Evolutionary conservation across 2,888 invertebrate genomes (phyloP).

Genomic region (Pandemis heparana): DNA sequence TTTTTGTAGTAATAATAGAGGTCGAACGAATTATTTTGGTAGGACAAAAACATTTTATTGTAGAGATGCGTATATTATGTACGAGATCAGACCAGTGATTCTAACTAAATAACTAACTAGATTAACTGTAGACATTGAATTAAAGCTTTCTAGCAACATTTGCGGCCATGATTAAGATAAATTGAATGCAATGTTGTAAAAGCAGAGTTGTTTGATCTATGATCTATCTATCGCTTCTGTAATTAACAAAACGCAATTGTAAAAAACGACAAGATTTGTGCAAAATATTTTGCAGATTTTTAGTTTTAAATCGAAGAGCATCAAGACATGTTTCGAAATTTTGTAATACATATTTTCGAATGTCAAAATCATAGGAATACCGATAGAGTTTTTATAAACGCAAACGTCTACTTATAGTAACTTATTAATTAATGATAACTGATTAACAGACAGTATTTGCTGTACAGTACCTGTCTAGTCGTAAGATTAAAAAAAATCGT

Average conservation of each 20-base stretch:
- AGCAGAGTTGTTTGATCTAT: background rate
- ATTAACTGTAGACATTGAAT: background rate
- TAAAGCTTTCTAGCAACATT: background rate
- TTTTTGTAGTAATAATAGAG: background rate
- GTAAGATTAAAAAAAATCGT: slow-evolving; percentile 62
- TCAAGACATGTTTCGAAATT: too few relatives aligned
- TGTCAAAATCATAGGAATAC: slow-evolving; percentile 24
- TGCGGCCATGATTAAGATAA: background rate
- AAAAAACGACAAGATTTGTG: too few relatives aligned
- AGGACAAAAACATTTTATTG: too few relatives aligned
- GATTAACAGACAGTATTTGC: slow-evolving; percentile 75
- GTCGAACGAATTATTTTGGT: too few relatives aligned
- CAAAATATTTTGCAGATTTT: too few relatives aligned
- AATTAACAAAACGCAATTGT: background rate
- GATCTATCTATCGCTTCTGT: background rate
- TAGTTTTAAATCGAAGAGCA: too few relatives aligned
- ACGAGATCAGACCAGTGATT: too few relatives aligned
- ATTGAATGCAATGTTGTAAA: background rate
- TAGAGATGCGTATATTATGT: too few relatives aligned
- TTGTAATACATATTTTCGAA: background rate
- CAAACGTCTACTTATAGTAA: slow-evolving; percentile 45
- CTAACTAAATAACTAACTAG: background rate
- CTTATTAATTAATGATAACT: slow-evolving; percentile 48
- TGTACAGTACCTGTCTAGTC: slow-evolving; percentile 84
- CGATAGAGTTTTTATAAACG: slow-evolving; percentile 20